Base-by-base conservation (phyloP, 1,140 invertebrate genomes). In the Atta colombica region DNA sequence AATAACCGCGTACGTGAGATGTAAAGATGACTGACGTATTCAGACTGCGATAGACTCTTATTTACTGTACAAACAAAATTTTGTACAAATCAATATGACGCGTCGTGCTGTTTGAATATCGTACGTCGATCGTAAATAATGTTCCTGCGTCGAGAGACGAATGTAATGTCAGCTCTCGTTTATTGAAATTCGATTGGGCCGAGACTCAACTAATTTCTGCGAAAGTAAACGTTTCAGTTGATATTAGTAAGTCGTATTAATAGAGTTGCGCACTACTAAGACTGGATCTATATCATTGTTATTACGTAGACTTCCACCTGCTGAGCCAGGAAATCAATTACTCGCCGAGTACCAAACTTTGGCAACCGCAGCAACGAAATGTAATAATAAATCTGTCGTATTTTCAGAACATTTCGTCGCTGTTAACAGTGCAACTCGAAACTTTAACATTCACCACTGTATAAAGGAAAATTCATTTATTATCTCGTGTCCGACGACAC, bases 261-360 rank as follows among this genome's bases (percentile, higher is more conserved):
- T 84, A 84, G 65, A 71, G n/a, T 16, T 28, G 12, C 35, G 53
- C 25, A 21, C 21, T 1, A 28, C 55, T 25, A 31, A 7, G 77
- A 69, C 21, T 75, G 69, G 55, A 61, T 75, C 69, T 75, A 75
- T 75, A 75, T 84, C 69, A 84, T 84, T 75, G 80, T 84, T 84
- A 39, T 75, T 84, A 74, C 80, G 69, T 74, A 35, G 53, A 61
- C n/a, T 21, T 82, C 39, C 80, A 84, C 80, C 80, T 84, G 55
- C 80, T 60, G 45, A 51, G 80, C 80, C 69, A 74, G 69, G 55
- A 49, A 61, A 84, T 84, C 80, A 61, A 58, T 65, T 51, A 74
- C 69, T 45, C 35, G 66, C n/a, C 65, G 69, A 49, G 12, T 49
- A 39, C 69, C 25, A 14, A 84, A 61, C 39, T 60, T 35, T 84